A percentile compares a stretch with the other conserved stretches of the same genome.
Evolutionary conservation across 2,113 vertebrate genomes (phyloP).

Genomic region (Dipodomys spectabilis): DNA sequence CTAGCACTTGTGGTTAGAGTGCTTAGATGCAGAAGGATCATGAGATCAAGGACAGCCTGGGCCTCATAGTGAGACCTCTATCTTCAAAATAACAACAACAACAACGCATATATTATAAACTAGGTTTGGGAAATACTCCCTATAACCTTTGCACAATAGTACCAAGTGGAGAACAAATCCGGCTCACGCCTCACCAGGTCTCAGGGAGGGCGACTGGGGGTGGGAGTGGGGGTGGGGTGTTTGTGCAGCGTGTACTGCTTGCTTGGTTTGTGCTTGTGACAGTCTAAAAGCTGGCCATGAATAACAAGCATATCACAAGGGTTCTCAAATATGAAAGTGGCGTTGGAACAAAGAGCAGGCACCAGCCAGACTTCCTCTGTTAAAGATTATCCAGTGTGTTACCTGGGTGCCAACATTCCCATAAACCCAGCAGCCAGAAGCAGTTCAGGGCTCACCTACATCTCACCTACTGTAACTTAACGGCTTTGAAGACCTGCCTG

Average conservation of each 20-base stretch:
- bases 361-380: slow-evolving; percentile 87
- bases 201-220: background rate
- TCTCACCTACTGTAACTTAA: slow-evolving; percentile 68
- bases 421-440: slow-evolving; percentile 74
- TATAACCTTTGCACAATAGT: slow-evolving; percentile 70
- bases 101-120: background rate
- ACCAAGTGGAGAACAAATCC: slow-evolving; percentile 72
- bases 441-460: background rate
- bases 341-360: slow-evolving; percentile 86
- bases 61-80: background rate
- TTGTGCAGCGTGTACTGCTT: slow-evolving; percentile 75
- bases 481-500: slow-evolving; percentile 85
- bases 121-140: background rate
- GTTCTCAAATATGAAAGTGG: slow-evolving; percentile 85
- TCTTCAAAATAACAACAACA: background rate
- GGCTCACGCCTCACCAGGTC: background rate
- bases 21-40: background rate
- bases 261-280: slow-evolving; percentile 73
- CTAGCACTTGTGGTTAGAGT: background rate
- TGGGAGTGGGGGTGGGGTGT: slow-evolving; percentile 66
- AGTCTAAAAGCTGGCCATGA: slow-evolving; percentile 76
- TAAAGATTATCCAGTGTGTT: slow-evolving; percentile 85
- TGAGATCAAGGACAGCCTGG: background rate
- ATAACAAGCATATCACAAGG: slow-evolving; percentile 83
- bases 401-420: slow-evolving; percentile 87